Evolutionary conservation across 2,888 invertebrate genomes (phyloP), one percentile per base, ranked within the genome.

Genomic region (Drosophila seclusa): DNA sequence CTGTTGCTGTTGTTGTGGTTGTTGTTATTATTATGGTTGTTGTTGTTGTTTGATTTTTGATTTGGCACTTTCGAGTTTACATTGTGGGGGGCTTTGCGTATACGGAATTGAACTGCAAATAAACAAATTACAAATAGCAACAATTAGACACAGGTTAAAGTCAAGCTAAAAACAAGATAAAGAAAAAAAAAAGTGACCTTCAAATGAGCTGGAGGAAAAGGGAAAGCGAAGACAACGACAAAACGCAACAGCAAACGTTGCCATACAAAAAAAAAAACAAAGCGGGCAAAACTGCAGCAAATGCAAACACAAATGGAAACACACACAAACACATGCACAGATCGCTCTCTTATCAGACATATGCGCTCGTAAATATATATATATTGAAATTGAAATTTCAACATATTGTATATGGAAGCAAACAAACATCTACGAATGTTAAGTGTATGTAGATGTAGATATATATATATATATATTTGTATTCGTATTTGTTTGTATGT

Each of bases 121-220:
- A 52, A 61, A 49, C 42, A 52, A 31, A 4, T 50, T 8, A 45
- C 42, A 50, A 55, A 62, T 54, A 29, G 18, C 34, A 58, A 42
- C 62, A 75, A 74, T 83, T 83, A 83, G 82, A 77, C 42, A 82
- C 62, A 66, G 38, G 55, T 45, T 53, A 38, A 70, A 59, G 40
- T 68, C 69, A 67, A 75, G 59, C 55, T 73, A 73, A 75, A 76
- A 16, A 24, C 2, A 8, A 24, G 16, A 55, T 38, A 55, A n/a
- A 8, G 68, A 76, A 76, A 53, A 59, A 59, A 59, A 18, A 13
- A 40, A 58, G 36, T 78, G 78, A 87, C 87, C 84, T 84, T 87
- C 82, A 73, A 21, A 53, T 52, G 63, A 31, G 58, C 68, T 57
- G 48, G 61, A 60, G 69, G 57, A 63, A 84, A 87, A 82, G 82